phyloP scores from a whole-genome alignment of 2,113 vertebrate species.

The Aphelocoma coerulescens region DNA sequence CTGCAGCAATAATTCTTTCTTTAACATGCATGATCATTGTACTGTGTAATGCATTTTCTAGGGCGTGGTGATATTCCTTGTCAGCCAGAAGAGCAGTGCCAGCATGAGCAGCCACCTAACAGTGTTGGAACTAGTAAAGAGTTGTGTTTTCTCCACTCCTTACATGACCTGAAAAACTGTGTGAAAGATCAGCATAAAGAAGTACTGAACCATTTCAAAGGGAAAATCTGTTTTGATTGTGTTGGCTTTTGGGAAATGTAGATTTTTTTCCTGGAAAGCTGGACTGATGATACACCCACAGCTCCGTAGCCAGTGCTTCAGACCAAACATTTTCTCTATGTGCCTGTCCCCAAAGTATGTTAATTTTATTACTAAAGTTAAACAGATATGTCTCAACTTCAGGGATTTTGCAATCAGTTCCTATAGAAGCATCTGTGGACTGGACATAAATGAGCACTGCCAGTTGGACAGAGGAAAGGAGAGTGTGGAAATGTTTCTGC shows the following conservation, averaged over 20 bases:
- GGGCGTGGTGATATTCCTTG: slow-evolving; percentile 40
- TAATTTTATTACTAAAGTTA: not conserved
- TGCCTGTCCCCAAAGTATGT: not conserved
- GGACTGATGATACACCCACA: not conserved
- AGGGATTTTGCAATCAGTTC: not conserved
- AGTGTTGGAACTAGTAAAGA: not conserved
- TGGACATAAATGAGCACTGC: not conserved
- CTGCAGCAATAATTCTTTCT: slow-evolving; percentile 13
- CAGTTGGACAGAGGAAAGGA: not conserved
- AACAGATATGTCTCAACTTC: not conserved
- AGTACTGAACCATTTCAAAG: not conserved
- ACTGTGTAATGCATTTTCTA: slow-evolving; percentile 6
- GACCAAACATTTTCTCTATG: not conserved
- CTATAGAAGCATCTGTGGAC: not conserved
- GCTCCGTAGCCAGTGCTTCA: not conserved
- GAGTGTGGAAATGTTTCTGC: not conserved
- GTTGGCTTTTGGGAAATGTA: not conserved
- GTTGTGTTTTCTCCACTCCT: not conserved
- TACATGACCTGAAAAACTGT: not conserved
- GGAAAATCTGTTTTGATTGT: not conserved
- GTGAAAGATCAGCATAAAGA: not conserved
- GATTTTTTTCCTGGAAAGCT: not conserved
- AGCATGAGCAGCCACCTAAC: not conserved
- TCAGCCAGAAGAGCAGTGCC: slow-evolving; percentile 16
- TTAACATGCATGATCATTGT: not conserved